These are phyloP conservation scores for Drosophila mercatorum DNA, from an alignment of 2,888 invertebrate species.

Conservation along the genomic window DNA sequence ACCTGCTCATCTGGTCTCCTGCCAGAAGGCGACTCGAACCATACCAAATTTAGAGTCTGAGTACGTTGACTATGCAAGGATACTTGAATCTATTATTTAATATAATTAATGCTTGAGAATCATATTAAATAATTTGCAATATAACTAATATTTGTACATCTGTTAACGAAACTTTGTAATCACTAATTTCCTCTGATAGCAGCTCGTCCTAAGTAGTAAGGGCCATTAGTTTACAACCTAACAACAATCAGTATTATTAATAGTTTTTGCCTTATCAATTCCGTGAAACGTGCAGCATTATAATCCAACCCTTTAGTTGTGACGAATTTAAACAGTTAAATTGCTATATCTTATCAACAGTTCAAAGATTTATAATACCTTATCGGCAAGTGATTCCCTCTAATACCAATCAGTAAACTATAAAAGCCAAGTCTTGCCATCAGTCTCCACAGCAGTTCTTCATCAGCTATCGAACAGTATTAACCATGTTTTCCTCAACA, in stretches of 20 bases:
- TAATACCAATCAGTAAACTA: neutral
- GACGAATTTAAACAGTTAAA: neutral
- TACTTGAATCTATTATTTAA: no score
- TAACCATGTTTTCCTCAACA: constrained; percentile 39
- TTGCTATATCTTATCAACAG: neutral
- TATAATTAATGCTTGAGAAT: no score
- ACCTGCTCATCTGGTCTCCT: no score
- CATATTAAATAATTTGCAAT: no score
- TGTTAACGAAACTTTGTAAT: neutral
- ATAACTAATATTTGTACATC: no score
- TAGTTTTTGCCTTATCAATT: neutral
- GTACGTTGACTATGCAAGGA: no score
- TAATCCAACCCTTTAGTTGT: neutral
- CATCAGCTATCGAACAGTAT: constrained; percentile 10
- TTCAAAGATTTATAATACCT: neutral
- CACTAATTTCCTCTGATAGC: neutral
- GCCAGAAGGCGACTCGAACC: no score
- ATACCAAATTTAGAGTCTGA: no score
- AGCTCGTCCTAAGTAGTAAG: no score
- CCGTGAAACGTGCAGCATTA: neutral
- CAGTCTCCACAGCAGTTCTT: neutral
- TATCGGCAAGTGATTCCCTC: constrained; percentile 2
- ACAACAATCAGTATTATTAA: neutral
- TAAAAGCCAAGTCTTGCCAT: neutral
- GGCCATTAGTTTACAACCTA: no score